A percentile compares a stretch with the other conserved stretches of the same genome.
These are phyloP conservation scores for Poecilia latipinna DNA, from an alignment of 2,113 vertebrate species.

Conservation along the genomic window DNA sequence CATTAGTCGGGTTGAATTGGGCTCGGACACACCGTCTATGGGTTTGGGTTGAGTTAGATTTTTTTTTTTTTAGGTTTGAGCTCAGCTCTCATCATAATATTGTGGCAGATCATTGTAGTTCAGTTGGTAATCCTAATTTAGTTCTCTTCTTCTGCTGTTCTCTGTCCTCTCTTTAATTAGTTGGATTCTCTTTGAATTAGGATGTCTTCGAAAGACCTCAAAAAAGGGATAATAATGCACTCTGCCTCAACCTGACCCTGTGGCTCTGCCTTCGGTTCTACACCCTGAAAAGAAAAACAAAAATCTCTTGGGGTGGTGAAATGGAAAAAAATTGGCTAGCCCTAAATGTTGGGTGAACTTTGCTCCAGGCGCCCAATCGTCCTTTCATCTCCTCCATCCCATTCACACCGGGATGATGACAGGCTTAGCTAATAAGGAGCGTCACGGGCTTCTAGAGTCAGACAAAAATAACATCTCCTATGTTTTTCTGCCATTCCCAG, in stretches of 20 bases:
- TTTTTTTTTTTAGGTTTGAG: no score
- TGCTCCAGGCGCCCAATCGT: conserved; percentile 55
- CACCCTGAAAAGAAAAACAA: conserved; percentile 67
- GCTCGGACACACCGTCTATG: no score
- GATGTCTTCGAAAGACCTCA: conserved; percentile 63
- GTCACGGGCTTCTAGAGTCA: conserved; percentile 36
- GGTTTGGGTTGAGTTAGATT: no score
- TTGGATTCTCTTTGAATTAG: conserved; percentile 26
- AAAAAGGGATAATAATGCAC: conserved; percentile 63
- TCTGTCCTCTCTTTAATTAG: neutral
- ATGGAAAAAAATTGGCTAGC: conserved; percentile 60
- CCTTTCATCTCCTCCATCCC: conserved; percentile 75
- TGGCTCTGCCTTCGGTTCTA: conserved; percentile 35
- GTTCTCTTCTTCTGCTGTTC: conserved; percentile 4
- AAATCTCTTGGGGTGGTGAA: conserved; percentile 36
- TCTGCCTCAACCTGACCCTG: conserved; percentile 42
- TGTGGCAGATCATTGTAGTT: neutral
- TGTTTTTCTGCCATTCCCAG: conserved; percentile 20
- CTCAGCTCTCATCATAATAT: neutral
- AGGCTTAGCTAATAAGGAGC: conserved; percentile 65
- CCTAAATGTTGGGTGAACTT: conserved; percentile 73
- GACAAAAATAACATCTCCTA: conserved; percentile 13
- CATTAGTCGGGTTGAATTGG: no score
- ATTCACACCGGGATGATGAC: conserved; percentile 48
- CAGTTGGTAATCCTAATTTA: conserved; percentile 11